These are phyloP conservation scores for Helobdella robusta DNA, from an alignment of 2,888 invertebrate genomes.

Conservation along the genomic window DNA sequence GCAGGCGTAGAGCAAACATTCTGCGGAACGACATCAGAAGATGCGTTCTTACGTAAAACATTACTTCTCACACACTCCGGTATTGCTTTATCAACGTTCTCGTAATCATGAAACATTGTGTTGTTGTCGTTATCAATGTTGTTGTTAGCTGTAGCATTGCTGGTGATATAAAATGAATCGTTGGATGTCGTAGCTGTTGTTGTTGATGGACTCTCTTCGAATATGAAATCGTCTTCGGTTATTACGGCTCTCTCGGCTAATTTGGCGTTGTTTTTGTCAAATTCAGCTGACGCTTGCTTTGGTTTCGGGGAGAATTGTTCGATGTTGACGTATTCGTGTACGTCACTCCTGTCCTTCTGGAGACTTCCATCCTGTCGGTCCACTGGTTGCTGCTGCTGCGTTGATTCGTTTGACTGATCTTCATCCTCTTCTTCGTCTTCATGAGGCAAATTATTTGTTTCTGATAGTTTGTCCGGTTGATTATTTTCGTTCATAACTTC, in stretches of 20 bases:
- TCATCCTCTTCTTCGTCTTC: not conserved
- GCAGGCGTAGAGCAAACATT: too few species aligned
- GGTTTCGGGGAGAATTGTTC: slow-evolving; percentile 3
- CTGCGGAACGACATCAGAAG: too few species aligned
- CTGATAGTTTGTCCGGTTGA: slow-evolving; percentile 11
- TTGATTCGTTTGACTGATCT: too few species aligned
- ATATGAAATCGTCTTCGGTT: slow-evolving; percentile 20
- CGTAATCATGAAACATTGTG: too few species aligned
- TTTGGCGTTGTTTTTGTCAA: not conserved
- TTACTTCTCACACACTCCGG: too few species aligned
- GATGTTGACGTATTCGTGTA: slow-evolving; percentile 22
- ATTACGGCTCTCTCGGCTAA: slow-evolving; percentile 4
- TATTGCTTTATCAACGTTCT: too few species aligned
- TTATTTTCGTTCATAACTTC: not conserved
- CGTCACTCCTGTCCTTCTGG: not conserved
- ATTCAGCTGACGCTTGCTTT: not conserved
- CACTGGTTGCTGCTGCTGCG: not conserved
- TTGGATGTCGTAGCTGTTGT: too few species aligned
- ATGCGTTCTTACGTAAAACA: too few species aligned
- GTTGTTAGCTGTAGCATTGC: too few species aligned
- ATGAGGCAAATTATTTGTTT: not conserved
- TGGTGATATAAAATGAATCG: too few species aligned
- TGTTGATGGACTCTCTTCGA: not conserved
- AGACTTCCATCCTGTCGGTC: not conserved
- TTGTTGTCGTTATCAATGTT: too few species aligned